Conservation (phyloP, 2,113 vertebrate genomes). For the Serilophus lunatus region DNA sequence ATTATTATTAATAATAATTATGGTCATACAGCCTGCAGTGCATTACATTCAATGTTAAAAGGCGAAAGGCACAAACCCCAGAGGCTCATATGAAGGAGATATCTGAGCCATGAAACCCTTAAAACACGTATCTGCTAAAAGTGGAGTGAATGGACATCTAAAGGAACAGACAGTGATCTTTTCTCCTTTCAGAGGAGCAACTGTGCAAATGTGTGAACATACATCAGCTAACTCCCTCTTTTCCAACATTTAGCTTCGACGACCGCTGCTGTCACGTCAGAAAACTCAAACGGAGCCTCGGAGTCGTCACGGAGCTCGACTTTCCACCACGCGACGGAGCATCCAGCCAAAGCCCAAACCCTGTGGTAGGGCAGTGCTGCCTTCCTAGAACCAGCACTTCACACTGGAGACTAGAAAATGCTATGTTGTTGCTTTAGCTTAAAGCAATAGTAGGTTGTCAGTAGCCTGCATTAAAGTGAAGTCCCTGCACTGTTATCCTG, state of each 20-base stretch:
- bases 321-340: constrained; percentile 93
- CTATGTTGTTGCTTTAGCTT: background rate
- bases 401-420: background rate
- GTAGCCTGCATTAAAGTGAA: background rate
- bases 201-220: background rate
- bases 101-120: background rate
- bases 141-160: background rate
- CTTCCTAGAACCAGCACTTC: background rate
- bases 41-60: background rate
- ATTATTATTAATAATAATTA: fast-evolving
- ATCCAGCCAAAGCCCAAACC: constrained; percentile 93
- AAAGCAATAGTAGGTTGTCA: background rate
- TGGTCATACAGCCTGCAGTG: background rate
- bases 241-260: constrained; percentile 78
- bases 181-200: background rate
- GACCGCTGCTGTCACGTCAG: constrained; percentile 92
- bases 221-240: background rate
- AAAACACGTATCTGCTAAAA: background rate
- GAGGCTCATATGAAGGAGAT: background rate
- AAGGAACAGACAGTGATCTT: background rate
- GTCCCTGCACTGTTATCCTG: background rate
- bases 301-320: constrained; percentile 84
- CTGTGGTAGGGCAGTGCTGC: constrained; percentile 74
- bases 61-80: background rate
- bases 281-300: constrained; percentile 86